Conservation (phyloP, 2,888 invertebrate species). For the Arrhopalites spinosus region DNA sequence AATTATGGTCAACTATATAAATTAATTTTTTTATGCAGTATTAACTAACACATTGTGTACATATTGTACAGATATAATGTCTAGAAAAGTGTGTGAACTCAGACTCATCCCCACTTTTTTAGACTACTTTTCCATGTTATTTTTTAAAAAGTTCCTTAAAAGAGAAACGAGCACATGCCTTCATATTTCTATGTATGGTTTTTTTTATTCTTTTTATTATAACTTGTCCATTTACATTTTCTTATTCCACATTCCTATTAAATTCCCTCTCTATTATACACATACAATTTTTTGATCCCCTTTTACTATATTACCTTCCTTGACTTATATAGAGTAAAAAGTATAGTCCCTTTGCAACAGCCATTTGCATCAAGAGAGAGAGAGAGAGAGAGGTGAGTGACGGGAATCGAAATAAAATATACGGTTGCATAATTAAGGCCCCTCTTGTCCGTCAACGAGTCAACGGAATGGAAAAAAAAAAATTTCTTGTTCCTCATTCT, state of each 20-base stretch:
- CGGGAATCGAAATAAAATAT: slow-evolving; percentile 30
- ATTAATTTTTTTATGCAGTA: background rate
- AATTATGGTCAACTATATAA: slow-evolving; percentile 3
- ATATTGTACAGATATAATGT: too few relatives aligned
- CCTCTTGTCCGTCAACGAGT: slow-evolving; percentile 26
- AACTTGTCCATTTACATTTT: background rate
- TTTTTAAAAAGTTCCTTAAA: background rate
- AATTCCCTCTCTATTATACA: too few relatives aligned
- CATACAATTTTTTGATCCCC: background rate
- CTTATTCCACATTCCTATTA: background rate
- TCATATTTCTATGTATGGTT: slow-evolving; percentile 2
- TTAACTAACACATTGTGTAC: background rate
- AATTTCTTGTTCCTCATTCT: slow-evolving; percentile 20
- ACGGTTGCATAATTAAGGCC: slow-evolving; percentile 31
- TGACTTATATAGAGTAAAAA: too few relatives aligned
- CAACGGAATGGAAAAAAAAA: slow-evolving; percentile 15
- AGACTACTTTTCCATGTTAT: slow-evolving; percentile 1
- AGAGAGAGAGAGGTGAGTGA: slow-evolving; percentile 16
- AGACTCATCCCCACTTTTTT: background rate
- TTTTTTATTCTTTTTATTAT: slow-evolving; percentile 7
- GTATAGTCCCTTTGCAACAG: too few relatives aligned
- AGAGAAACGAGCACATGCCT: background rate
- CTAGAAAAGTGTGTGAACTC: too few relatives aligned
- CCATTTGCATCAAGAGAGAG: background rate
- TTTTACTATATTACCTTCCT: background rate